Base-by-base conservation (phyloP, 2,888 invertebrate species). In the Sceliomorpha sp. region DNA sequence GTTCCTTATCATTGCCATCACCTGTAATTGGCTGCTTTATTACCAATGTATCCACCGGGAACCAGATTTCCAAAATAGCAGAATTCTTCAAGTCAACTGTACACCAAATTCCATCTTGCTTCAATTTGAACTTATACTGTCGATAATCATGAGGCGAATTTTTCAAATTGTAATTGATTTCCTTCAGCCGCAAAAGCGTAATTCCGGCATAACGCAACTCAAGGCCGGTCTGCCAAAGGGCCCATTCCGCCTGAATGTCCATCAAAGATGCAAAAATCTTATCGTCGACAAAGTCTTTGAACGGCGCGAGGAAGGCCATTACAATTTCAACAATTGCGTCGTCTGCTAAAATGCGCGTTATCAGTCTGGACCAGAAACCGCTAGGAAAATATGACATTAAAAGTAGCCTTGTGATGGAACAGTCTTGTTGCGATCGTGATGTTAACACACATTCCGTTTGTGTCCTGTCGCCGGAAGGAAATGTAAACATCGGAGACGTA, bases 291-390 rank as follows among this genome's bases (percentile, higher is more conserved):
- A 92, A 89, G 88, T 95, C 94, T 80, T 93, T 91, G 0, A 95
- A 94, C 6, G 94, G 89, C 5, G 90, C 89, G 80, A 96, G 94
- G 73, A 95, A 93, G 0, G 91, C 91, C 73, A 94, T 90, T 0
- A 96, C 93, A 7, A 95, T 94, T 69, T 94, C 94, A 0, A 94
- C 92, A 10, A 97, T 93, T 24, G 94, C 92, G 73, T 95, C 94
- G 84, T 98, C 98, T 0, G 97, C 97, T 56, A 98, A 89, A 66
- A 98, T 92, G n/a, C 98, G 90, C 0, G 98, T 96, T 69, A 97
- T 95, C 13, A 99, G 91, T 0, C 99, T 90, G 0, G 98, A 95
- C 98, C 99, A 99, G 90, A 99, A 99, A 0, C 99, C 99, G 72
- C 96, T 75, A 0, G 99, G 99, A 85, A 99, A 97, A 89, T 99